Base-by-base conservation (phyloP, 2,797 vertebrate genomes). In the Eidolon dupreanum region DNA sequence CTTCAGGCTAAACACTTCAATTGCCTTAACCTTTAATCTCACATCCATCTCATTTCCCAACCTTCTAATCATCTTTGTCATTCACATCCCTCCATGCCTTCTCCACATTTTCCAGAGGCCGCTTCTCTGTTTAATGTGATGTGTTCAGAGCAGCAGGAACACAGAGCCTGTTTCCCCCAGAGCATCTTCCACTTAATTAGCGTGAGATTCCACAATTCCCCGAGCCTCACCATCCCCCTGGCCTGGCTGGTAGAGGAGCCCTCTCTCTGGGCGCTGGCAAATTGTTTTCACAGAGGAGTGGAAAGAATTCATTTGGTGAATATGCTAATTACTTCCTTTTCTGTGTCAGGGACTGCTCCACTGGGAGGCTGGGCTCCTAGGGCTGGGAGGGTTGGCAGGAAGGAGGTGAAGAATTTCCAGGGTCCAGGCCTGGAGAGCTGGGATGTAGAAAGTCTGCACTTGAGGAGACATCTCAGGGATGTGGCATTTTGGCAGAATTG, bases 241-340 rank as follows among this genome's bases (percentile, higher is more conserved):
- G 81, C 83, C 91, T 28, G 53, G 87, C 51, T 82, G 53, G 24
- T 3, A 9, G 55, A 61, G 57, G 28, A 75, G 41, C 55, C 71
- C 63, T 78, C 51, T 8, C 19, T 90, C 88, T 88, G 19, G 59
- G 93, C 63, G 53, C 53, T 57, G 49, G 51, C 2, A 6, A 94
- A 83, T 95, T 36, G 8, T 85, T 97, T 92, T 74, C 71, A 51
- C 81, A 90, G 75, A 53, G 96, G 59, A 33, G 31, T 65, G 94
- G 95, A 59, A 86, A 7, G 59, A 93, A 19, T 55, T 53, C 90
- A 77, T 71, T 24, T 2, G 0, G 78, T 83, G 77, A 55, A 79
- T 43, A 46, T 86, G 66, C 59, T 90, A 51, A 90, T 75, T 26
- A 73, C 65, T 90, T 95, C 88, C 88, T 95, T 93, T 55, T 63